Percentiles rank a stretch among this genome's conserved stretches.
Conservation (phyloP, 2,888 invertebrate species). For the Eristalinus aeneus region DNA sequence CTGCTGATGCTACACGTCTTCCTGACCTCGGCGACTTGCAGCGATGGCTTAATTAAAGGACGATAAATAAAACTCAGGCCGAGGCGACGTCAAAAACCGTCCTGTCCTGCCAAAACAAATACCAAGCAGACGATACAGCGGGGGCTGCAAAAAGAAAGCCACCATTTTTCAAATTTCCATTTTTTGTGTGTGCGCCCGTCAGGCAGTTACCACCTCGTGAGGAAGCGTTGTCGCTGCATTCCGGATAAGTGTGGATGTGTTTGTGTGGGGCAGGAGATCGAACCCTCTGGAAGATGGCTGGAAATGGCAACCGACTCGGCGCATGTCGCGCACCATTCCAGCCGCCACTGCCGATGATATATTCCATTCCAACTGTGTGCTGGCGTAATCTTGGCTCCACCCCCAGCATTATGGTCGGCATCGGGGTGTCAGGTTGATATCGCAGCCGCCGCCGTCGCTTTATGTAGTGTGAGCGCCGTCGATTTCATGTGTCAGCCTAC, state of each 20-base stretch:
- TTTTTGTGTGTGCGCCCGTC: background rate
- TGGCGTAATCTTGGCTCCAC: constrained; percentile 57
- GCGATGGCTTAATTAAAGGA: constrained; percentile 7
- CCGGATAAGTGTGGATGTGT: background rate
- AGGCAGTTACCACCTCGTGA: background rate
- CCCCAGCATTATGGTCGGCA: constrained; percentile 42
- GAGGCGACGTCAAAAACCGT: constrained; percentile 7
- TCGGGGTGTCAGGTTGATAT: constrained; percentile 44
- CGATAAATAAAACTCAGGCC: constrained; percentile 19
- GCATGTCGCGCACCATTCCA: constrained; percentile 38
- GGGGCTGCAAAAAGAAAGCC: background rate
- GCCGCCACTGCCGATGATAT: constrained; percentile 26
- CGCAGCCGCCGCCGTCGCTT: background rate
- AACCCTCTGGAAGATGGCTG: background rate
- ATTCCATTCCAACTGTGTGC: constrained; percentile 45
- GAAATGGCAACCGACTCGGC: constrained; percentile 6
- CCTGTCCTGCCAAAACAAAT: constrained; percentile 5
- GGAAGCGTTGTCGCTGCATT: background rate
- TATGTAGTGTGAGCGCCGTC: constrained; percentile 17
- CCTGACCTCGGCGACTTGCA: constrained; percentile 35
- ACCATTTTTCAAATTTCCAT: background rate
- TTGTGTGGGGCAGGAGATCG: background rate
- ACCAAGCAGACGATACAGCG: background rate
- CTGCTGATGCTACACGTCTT: constrained; percentile 6
- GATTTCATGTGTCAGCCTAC: constrained; percentile 33